Evolutionary conservation across 2,888 invertebrate species (phyloP).

Genomic region (Tetanocera ferruginea): DNA sequence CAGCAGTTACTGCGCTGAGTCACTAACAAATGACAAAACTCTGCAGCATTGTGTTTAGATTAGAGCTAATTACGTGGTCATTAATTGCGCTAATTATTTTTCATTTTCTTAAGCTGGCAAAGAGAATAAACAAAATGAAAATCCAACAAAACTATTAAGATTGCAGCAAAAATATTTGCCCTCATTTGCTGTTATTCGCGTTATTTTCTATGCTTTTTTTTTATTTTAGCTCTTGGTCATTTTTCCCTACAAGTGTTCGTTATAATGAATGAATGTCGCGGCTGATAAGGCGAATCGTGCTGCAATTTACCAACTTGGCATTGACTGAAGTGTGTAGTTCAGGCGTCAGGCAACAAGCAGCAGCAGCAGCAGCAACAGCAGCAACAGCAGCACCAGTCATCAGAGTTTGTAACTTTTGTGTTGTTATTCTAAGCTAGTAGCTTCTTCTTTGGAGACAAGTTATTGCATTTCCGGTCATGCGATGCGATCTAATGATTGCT

Average conservation of each 20-base stretch:
- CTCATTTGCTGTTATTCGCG: background rate
- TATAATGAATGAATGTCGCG: no score
- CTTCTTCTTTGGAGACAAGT: no score
- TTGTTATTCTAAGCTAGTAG: no score
- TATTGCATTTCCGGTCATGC: slow-evolving; percentile 9
- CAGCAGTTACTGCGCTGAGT: background rate
- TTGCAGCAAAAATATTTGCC: background rate
- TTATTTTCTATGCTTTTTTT: background rate
- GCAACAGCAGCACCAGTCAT: slow-evolving; percentile 9
- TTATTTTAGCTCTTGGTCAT: no score
- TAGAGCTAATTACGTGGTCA: slow-evolving; percentile 55
- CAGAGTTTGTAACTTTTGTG: no score
- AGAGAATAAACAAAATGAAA: background rate
- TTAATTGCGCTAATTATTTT: slow-evolving; percentile 57
- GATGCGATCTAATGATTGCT: slow-evolving; percentile 49
- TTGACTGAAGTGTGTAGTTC: slow-evolving; percentile 33
- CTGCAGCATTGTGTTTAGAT: slow-evolving; percentile 49
- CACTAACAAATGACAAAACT: background rate
- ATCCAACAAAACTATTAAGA: background rate
- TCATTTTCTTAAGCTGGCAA: slow-evolving; percentile 34
- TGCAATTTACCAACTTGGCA: background rate
- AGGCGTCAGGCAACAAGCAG: slow-evolving; percentile 27
- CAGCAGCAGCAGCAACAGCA: no score
- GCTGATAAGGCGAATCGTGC: background rate
- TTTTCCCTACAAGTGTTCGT: no score